Evolutionary conservation across 2,113 vertebrate genomes (phyloP), one percentile per base, ranked within the genome.

Genomic region (Argyrosomus japonicus): DNA sequence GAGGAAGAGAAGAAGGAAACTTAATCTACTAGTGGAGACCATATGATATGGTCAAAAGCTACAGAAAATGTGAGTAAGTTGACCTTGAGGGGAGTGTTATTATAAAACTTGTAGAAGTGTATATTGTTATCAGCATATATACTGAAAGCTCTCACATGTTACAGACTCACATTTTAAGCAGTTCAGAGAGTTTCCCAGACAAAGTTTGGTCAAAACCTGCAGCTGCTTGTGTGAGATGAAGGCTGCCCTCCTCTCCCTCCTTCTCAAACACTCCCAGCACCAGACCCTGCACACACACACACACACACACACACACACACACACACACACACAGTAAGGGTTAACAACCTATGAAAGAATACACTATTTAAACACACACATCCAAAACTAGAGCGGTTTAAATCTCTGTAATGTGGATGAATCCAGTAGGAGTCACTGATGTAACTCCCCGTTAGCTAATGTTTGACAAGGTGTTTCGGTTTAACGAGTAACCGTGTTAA

Each of bases 261-360:
- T 92, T 94, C 19, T 95, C 95, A 92, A 98, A 98, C 65, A 97
- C 90, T 53, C 98, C 98, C 62, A 99, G 91, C 75, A 99, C 95
- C 50, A 99, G 95, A 68, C 98, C 98, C 98, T 99, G 68, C 9
- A 67, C 7, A 47, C 13, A 47, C 45, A 82, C 32, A 69, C 18
- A 76, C 3, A 54, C n/a, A n/a, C n/a, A n/a, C n/a, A n/a, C n/a
- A 36, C 29, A 62, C 27, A 10, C 58, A 18, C 29, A 21, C 21
- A 43, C 50, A 54, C 27, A 62, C 43, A 19, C 15, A 57, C 13
- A 65, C 0, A 40, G 45, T 5, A 47, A 13, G 45, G 45, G 48
- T 50, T 5, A 13, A 23, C n/a, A 23, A n/a, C 19, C 19, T 54
- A 11, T 21, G 53, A 10, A 56, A 5, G 5, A 54, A 54, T 12